Conservation (phyloP, 2,888 invertebrate genomes). For the Lysandra bellargus region DNA sequence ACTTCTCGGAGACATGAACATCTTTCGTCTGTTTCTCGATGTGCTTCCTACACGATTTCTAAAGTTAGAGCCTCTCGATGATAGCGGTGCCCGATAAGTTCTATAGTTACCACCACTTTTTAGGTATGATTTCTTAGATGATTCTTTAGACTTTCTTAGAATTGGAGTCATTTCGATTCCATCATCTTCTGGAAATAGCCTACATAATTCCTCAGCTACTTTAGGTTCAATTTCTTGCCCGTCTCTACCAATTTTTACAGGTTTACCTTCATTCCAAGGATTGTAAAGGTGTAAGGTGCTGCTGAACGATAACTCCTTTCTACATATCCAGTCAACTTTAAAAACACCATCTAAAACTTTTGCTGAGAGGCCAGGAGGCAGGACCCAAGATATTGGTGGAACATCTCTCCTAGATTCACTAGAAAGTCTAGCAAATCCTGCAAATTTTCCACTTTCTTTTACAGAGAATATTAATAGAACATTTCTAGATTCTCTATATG, state of each 20-base stretch:
- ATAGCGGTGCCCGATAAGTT: slow-evolving; percentile 72
- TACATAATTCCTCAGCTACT: slow-evolving; percentile 95
- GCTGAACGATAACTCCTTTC: slow-evolving; percentile 95
- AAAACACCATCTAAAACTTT: slow-evolving; percentile 97
- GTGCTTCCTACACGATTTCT: slow-evolving; percentile 76
- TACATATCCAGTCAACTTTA: slow-evolving; percentile 97
- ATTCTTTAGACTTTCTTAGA: slow-evolving; percentile 91
- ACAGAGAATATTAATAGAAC: slow-evolving; percentile 98
- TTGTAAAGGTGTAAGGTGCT: slow-evolving; percentile 96
- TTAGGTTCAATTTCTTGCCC: slow-evolving; percentile 98
- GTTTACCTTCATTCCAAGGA: slow-evolving; percentile 99
- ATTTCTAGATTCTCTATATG: slow-evolving; percentile 94
- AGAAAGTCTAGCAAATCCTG: slow-evolving; percentile 95
- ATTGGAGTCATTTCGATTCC: slow-evolving; percentile 94
- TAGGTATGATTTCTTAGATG: slow-evolving; percentile 83
- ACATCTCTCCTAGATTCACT: slow-evolving; percentile 95
- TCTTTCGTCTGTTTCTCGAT: slow-evolving; percentile 80
- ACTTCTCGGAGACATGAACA: slow-evolving; percentile 83
- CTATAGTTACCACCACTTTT: slow-evolving; percentile 77
- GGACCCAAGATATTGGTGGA: slow-evolving; percentile 94
- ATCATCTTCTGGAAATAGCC: slow-evolving; percentile 96
- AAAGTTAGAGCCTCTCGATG: slow-evolving; percentile 68
- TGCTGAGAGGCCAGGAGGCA: slow-evolving; percentile 95
- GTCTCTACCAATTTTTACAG: slow-evolving; percentile 99
- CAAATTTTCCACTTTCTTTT: slow-evolving; percentile 97